Base-by-base conservation (phyloP, 2,888 invertebrate species). In the Harpagoxenus sublaevis region DNA sequence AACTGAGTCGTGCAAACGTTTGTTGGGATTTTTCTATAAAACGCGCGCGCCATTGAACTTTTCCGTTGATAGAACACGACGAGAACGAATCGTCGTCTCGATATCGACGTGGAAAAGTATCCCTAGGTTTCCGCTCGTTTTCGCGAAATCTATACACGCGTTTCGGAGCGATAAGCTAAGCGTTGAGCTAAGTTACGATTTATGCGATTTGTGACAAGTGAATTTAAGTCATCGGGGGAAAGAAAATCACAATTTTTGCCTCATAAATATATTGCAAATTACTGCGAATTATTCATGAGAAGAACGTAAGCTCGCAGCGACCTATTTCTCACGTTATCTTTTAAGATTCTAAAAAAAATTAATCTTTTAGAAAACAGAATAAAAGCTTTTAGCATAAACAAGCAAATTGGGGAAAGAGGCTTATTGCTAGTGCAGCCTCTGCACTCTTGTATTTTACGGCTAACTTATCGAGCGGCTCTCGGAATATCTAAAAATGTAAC, bases 51-150 rank as follows among this genome's bases (percentile, higher is more conserved):
- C n/a, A 45, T 73, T 35, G 10, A 71, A 55, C 60, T 71, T 63
- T 68, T 65, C 62, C 53, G 74, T 83, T 83, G 68, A 83, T 87
- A 35, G 3, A 68, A 79, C 55, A 15, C 55, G 53, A 75, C 28
- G 55, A 45, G 23, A 78, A 55, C 55, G 78, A 79, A 70, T 51
- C 48, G 35, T 28, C 74, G 53, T 18, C 86, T 77, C 83, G 87
- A 89, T 45, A 23, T 53, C 51, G 42, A 42, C n/a, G 65, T 42
- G 28, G 31, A 23, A 23, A 60, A 60, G 35, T 70, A 23, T 23
- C 31, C 15, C 10, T 2, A 23, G 35, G 0, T 8, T 39, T 5
- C 6, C 35, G 35, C 35, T 35, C 6, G 10, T 66, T 55, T 68
- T 57, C 2, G 6, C 35, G n/a, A 70, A 39, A 12, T n/a, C 18